Conservation (phyloP, 2,888 invertebrate species). For the Tigriopus californicus region DNA sequence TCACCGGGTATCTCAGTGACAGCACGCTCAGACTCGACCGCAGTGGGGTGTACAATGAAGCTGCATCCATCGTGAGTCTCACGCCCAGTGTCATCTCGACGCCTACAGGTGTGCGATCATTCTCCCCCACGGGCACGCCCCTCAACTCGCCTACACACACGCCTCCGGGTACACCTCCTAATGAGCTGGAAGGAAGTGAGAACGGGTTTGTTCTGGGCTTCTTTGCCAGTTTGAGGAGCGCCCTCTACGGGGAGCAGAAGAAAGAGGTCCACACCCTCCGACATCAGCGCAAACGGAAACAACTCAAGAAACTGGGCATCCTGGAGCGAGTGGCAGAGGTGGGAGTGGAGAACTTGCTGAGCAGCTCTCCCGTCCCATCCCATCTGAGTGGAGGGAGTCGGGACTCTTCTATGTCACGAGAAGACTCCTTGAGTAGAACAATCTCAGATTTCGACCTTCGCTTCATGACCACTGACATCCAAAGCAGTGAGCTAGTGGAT, state of each 20-base stretch:
- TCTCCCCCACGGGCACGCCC: slow-evolving; percentile 61
- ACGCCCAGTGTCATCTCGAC: slow-evolving; percentile 46
- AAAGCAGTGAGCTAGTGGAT: background rate
- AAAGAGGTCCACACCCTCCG: slow-evolving; percentile 27
- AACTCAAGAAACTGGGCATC: slow-evolving; percentile 1
- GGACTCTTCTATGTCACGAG: too few relatives aligned
- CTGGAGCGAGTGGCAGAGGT: slow-evolving; percentile 5
- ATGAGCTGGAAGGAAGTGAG: slow-evolving; percentile 2
- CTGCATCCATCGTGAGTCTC: slow-evolving; percentile 32
- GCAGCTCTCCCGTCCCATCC: background rate
- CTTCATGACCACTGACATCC: too few relatives aligned
- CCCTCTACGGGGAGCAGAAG: slow-evolving; percentile 3
- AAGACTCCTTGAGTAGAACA: too few relatives aligned
- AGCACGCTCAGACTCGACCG: background rate
- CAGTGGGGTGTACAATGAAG: background rate
- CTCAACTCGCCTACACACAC: slow-evolving; percentile 60
- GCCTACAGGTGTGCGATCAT: slow-evolving; percentile 43
- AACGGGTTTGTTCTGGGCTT: background rate
- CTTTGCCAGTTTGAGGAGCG: background rate
- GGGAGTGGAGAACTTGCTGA: background rate
- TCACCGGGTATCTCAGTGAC: slow-evolving; percentile 25
- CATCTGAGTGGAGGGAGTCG: background rate
- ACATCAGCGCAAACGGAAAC: slow-evolving; percentile 2
- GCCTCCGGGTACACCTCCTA: slow-evolving; percentile 27
- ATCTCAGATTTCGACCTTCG: too few relatives aligned